Conservation (phyloP, 2,797 vertebrate species). For the Nasua narica region DNA sequence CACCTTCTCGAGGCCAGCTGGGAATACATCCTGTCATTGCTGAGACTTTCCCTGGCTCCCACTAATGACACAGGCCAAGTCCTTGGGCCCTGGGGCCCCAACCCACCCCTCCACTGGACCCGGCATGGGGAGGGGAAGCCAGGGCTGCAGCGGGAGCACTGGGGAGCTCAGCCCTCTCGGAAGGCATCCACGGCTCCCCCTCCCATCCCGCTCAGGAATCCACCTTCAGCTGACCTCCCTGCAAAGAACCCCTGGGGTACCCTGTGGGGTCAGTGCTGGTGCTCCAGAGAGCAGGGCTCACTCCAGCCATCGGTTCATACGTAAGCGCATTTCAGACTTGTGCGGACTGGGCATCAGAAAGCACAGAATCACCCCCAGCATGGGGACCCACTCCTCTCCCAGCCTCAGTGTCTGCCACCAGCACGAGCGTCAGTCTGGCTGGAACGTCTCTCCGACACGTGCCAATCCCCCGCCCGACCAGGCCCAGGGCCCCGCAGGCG, state of each 20-base stretch:
- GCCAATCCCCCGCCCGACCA: rapidly evolving
- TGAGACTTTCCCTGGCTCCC: background rate
- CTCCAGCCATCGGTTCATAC: too few relatives aligned
- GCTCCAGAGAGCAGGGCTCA: background rate
- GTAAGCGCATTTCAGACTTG: background rate
- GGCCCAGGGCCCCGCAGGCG: background rate
- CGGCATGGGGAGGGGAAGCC: background rate
- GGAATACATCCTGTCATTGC: background rate
- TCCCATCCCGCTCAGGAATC: background rate
- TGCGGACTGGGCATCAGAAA: too few relatives aligned
- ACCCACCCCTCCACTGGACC: background rate
- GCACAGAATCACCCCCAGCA: background rate
- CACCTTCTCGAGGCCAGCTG: background rate
- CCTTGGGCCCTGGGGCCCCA: background rate
- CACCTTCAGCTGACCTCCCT: background rate
- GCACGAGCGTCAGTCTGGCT: background rate
- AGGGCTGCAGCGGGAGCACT: background rate
- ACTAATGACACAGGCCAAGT: background rate
- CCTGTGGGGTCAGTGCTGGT: background rate
- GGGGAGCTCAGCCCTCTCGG: background rate
- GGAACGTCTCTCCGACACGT: rapidly evolving
- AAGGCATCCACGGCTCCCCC: background rate
- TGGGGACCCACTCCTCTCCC: background rate
- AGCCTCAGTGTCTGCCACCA: background rate
- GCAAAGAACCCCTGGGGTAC: too few relatives aligned